These are phyloP conservation scores for Neoarius graeffei DNA, from an alignment of 2,113 vertebrate species.

Conservation along the genomic window DNA sequence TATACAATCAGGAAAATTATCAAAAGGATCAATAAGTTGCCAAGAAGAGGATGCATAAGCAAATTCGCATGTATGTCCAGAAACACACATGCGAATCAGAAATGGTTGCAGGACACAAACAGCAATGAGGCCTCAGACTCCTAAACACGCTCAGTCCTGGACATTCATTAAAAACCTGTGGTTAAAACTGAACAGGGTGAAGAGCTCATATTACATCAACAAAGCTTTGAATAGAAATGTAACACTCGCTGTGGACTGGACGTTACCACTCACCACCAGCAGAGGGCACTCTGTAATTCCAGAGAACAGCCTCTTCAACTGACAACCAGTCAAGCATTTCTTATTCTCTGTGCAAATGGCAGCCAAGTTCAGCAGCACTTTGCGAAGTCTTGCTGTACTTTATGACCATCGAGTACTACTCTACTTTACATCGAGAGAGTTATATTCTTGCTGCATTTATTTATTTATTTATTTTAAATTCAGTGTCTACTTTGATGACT, in stretches of 20 bases:
- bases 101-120: not conserved
- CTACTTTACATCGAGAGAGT: not conserved
- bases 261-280: not conserved
- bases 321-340: not conserved
- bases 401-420: not conserved
- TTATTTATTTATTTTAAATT: too few species aligned
- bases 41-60: not conserved
- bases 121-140: not conserved
- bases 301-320: not conserved
- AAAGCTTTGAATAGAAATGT: not conserved
- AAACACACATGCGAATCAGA: not conserved
- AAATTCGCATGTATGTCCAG: not conserved
- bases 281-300: not conserved
- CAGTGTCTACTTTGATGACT: not conserved
- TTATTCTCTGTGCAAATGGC: not conserved
- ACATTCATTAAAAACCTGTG: not conserved
- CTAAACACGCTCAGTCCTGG: not conserved
- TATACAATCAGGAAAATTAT: not conserved
- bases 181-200: not conserved
- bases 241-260: not conserved
- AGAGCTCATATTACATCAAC: not conserved
- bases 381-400: not conserved
- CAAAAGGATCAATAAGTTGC: not conserved
- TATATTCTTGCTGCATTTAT: not conserved
- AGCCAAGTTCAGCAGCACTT: not conserved